Conservation (phyloP, 2,113 vertebrate genomes). For the Gallinago jamesoni region DNA sequence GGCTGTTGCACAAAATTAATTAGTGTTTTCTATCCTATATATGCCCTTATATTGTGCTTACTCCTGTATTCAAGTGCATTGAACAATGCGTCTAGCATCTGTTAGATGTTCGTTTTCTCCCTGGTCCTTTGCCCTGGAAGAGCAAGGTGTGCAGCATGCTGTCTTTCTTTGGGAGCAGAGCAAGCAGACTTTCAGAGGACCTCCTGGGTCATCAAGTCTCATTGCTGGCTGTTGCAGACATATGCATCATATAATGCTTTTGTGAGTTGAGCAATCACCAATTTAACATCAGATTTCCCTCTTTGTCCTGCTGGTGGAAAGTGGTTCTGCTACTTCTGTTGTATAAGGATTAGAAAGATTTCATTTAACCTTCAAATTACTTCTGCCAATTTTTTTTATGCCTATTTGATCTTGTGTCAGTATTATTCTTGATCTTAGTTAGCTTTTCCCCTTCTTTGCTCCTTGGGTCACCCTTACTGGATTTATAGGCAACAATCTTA, state of each 20-base stretch:
- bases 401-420: background rate
- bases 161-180: background rate
- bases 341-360: background rate
- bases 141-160: background rate
- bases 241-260: background rate
- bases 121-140: background rate
- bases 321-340: background rate
- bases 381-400: background rate
- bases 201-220: background rate
- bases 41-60: background rate
- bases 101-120: background rate
- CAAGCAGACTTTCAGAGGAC: background rate
- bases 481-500: background rate
- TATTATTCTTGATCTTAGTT: background rate
- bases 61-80: rapidly evolving
- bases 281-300: background rate
- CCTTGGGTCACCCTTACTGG: background rate
- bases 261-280: background rate
- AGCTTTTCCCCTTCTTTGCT: background rate
- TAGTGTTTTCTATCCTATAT: background rate
- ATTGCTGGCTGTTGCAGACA: background rate
- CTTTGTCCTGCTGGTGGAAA: background rate
- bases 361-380: background rate
- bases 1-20: background rate
- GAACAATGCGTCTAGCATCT: background rate